Conservation (phyloP, 92 coral and sea anemone genomes). For the Metridium senile region DNA sequence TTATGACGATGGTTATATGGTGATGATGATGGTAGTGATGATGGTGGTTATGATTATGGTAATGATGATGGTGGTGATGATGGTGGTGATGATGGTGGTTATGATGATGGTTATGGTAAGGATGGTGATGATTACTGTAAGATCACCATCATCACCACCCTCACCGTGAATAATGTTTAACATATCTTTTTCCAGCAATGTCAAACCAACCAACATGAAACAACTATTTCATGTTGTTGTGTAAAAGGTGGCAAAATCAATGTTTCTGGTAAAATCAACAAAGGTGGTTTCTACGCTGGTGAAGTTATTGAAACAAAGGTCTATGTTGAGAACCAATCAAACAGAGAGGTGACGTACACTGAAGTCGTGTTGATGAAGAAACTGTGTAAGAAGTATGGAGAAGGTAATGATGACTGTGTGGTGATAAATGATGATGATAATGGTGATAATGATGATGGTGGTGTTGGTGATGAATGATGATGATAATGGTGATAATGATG, state of each 20-base stretch:
- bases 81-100: background rate
- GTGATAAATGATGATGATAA: background rate
- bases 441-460: background rate
- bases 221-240: slow-evolving; percentile 17
- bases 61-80: background rate
- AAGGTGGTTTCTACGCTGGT: slow-evolving; percentile 16
- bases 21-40: background rate
- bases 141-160: background rate
- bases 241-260: slow-evolving; percentile 10
- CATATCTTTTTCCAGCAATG: no score
- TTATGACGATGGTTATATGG: background rate
- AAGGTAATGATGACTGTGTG: background rate
- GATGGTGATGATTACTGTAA: background rate
- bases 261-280: slow-evolving; percentile 20
- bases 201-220: slow-evolving; percentile 7
- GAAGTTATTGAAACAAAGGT: slow-evolving; percentile 14
- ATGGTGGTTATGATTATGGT: background rate
- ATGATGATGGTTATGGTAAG: background rate
- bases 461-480: no score
- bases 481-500: background rate
- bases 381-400: background rate
- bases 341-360: slow-evolving; percentile 20
- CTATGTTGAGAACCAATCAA: slow-evolving; percentile 23
- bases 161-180: no score
- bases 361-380: slow-evolving; percentile 2